Evolutionary conservation across 2,113 vertebrate genomes (phyloP).

Genomic region (Albula glossodonta): DNA sequence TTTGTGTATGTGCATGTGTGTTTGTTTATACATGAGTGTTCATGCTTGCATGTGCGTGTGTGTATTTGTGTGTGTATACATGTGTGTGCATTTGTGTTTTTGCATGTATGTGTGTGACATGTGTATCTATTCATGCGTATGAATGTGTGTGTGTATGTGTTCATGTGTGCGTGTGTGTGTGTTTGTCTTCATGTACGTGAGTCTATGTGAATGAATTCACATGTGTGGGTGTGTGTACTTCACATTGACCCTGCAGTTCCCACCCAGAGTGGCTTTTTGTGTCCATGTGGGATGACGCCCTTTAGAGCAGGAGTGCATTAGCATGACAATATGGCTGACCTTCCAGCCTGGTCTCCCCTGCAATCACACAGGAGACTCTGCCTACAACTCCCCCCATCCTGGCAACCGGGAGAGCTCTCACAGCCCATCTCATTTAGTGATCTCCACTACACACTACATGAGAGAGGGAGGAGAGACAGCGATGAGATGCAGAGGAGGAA

Average conservation of each 20-base stretch:
- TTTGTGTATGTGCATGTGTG: background rate
- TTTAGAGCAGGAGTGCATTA: conserved; percentile 45
- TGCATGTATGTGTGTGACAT: background rate
- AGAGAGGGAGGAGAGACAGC: background rate
- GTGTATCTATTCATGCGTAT: conserved; percentile 16
- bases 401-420: conserved; percentile 50
- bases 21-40: conserved; percentile 3
- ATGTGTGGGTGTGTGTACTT: background rate
- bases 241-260: background rate
- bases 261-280: background rate
- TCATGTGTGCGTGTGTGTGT: background rate
- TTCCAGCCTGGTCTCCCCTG: conserved; percentile 29
- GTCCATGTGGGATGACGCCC: background rate
- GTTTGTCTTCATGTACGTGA: background rate
- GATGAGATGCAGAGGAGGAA: background rate
- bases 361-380: conserved; percentile 35
- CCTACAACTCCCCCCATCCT: conserved; percentile 48
- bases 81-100: background rate
- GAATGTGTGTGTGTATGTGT: background rate
- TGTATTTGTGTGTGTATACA: conserved; percentile 5
- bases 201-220: too few relatives aligned
- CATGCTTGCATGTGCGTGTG: background rate
- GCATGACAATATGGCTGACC: conserved; percentile 54
- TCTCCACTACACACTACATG: background rate
- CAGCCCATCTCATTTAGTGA: conserved; percentile 3